These are phyloP conservation scores for Semicossyphus pulcher DNA, from an alignment of 2,113 vertebrate genomes.

Conservation along the genomic window DNA sequence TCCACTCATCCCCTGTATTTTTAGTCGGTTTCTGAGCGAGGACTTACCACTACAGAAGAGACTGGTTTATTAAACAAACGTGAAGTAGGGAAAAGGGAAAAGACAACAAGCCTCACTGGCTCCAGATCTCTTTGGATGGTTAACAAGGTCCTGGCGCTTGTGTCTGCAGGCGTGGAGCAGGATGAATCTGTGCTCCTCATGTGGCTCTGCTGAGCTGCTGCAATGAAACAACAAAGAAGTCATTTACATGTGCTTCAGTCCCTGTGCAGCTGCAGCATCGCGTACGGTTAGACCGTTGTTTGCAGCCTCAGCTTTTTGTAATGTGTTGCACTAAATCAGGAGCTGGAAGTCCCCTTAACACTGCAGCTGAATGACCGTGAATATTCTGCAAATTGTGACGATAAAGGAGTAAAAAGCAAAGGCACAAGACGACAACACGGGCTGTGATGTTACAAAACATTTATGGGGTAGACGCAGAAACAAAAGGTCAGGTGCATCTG, in stretches of 20 bases:
- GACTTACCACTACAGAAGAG: background rate
- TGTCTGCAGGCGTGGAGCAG: slow-evolving; percentile 36
- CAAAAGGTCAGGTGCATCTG: too few relatives aligned
- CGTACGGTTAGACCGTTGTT: slow-evolving; percentile 3
- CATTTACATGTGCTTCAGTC: slow-evolving; percentile 40
- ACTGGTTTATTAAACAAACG: background rate
- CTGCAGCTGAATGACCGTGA: too few relatives aligned
- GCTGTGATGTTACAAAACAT: background rate
- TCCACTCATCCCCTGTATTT: background rate
- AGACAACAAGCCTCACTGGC: background rate
- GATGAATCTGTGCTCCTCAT: slow-evolving; percentile 29
- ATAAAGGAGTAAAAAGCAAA: too few relatives aligned
- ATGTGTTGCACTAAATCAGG: slow-evolving; percentile 12
- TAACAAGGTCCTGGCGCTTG: slow-evolving; percentile 1
- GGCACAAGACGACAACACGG: too few relatives aligned
- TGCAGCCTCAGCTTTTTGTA: slow-evolving; percentile 26
- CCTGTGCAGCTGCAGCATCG: slow-evolving; percentile 36
- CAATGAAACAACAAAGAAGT: slow-evolving; percentile 51
- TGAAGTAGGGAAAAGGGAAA: background rate
- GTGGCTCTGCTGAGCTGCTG: slow-evolving; percentile 31
- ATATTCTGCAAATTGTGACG: background rate
- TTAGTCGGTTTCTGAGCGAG: background rate
- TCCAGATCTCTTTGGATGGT: slow-evolving; percentile 5
- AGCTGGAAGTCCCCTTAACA: too few relatives aligned
- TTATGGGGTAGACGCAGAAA: background rate